Percentiles rank a stretch among this genome's conserved stretches.
These are phyloP conservation scores for Fragum fragum DNA, from an alignment of 2,888 invertebrate species.

Conservation along the genomic window DNA sequence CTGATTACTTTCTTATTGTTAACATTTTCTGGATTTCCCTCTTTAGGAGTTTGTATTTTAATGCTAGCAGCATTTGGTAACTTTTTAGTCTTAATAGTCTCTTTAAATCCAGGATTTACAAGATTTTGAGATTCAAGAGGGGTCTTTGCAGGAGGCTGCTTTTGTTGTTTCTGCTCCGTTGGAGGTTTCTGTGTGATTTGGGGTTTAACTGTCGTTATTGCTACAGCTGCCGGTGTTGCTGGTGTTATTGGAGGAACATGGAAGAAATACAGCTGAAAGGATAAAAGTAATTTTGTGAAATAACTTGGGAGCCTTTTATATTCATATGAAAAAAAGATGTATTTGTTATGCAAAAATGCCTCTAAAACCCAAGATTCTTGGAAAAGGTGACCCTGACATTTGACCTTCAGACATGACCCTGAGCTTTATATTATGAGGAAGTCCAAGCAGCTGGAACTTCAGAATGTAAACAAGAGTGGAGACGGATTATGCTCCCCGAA, in stretches of 20 bases:
- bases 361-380: too few relatives aligned
- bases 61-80: neutral
- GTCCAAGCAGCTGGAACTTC: too few relatives aligned
- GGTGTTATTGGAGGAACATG: conserved; percentile 72
- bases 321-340: too few relatives aligned
- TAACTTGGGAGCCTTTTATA: too few relatives aligned
- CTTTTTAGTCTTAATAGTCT: neutral
- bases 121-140: neutral
- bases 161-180: neutral
- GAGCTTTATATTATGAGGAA: too few relatives aligned
- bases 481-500: too few relatives aligned
- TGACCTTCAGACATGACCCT: too few relatives aligned
- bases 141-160: neutral
- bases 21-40: neutral
- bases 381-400: too few relatives aligned
- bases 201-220: neutral
- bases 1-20: neutral
- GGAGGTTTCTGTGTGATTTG: neutral
- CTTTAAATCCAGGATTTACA: neutral
- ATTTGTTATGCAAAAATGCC: too few relatives aligned
- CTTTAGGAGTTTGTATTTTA: neutral
- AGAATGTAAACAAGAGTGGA: too few relatives aligned
- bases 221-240: conserved; percentile 32
- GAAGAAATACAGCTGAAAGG: conserved; percentile 81
- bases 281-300: too few relatives aligned